Evolutionary conservation across 2,113 vertebrate species (phyloP), one percentile per base, ranked within the genome.

Genomic region (Donacobius atricapilla): DNA sequence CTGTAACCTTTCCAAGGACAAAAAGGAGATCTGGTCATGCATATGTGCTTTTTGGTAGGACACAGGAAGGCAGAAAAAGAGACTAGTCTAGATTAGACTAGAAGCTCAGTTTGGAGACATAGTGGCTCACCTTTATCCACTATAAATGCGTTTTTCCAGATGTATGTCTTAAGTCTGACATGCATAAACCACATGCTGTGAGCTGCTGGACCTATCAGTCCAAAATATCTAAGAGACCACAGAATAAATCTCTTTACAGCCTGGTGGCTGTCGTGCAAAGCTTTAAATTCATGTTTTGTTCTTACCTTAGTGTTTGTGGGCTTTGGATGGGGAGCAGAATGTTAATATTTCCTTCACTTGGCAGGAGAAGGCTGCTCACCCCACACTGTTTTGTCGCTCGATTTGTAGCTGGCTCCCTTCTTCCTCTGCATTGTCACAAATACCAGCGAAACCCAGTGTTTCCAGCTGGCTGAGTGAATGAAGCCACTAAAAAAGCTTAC

Each of bases 201-300:
- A 95, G 69, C 51, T 70, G 47, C 87, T 92, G 51, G 72, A 47
- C 56, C 72, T 95, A 79, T 71, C 45, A 87, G 35, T 68, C 61
- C 80, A 87, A 91, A 93, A 87, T 75, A 92, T 75, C 72, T 47
- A 45, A 53, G 65, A 94, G 44, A 92, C 68, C 86, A 91, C 77
- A 75, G 56, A 64, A 84, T 20, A 89, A 87, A 89, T 66, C 86
- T 94, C 83, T 71, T 89, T 94, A 84, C 0, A 0, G 47, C 28
- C 72, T 82, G 54, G 58, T 86, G 63, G 79, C 79, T 70, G 51
- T 78, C 71, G 80, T 64, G n/a, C 56, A 92, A 89, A 91, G 2
- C 20, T 89, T 94, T 75, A 68, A 51, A 47, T 78, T 56, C 47
- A 9, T 71, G 66, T 84, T 87, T 92, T 89, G 64, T 68, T 87